Evolutionary conservation across 37 sponge, comb jelly and placozoan species (phyloP), one percentile per base, ranked within the genome.

Genomic region (Bolinopsis microptera): DNA sequence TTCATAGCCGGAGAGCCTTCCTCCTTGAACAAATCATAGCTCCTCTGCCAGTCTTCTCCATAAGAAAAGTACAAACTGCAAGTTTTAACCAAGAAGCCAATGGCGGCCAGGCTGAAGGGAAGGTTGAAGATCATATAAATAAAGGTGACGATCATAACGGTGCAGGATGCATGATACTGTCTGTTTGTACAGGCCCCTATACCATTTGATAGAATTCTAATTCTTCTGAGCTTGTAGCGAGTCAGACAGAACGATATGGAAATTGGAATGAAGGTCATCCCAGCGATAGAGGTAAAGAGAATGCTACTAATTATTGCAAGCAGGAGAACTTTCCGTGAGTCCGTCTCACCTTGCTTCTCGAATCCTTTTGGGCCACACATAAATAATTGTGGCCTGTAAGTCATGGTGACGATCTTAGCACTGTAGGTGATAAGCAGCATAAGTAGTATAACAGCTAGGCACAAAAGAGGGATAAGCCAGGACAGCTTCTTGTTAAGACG

Each of bases 61-160:
- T 5, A 18, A 13, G 61, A 48, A 13, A 48, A 48, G 5, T 18
- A 18, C 5, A 48, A 18, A 18, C 13, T 48, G 61, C 5, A 13
- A 18, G 13, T 13, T 18, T 13, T 5, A 18, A 48, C 13, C 9
- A 48, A 18, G 13, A 48, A 18, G 5, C 61, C 61, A 5, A 48
- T 5, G 13, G 61, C 61, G 13, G 61, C 13, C 9, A 48, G 61
- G 3, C 33, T 16, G 32, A 77, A 77, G 37, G 80, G 80, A 35
- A 77, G 80, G 80, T 77, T 77, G 21, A 32, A 77, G 35, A 77
- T 77, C 18, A 77, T 77, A 36, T 77, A 77, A 32, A 77, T 36
- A 0, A 34, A 22, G 0, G 80, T 35, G 5, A 77, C 80, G 80
- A 77, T 18, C 2, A 77, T 18, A 1, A 77, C 80, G 33, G 80